Conservation (phyloP, 2,113 vertebrate species). For the Pithys albifrons region DNA sequence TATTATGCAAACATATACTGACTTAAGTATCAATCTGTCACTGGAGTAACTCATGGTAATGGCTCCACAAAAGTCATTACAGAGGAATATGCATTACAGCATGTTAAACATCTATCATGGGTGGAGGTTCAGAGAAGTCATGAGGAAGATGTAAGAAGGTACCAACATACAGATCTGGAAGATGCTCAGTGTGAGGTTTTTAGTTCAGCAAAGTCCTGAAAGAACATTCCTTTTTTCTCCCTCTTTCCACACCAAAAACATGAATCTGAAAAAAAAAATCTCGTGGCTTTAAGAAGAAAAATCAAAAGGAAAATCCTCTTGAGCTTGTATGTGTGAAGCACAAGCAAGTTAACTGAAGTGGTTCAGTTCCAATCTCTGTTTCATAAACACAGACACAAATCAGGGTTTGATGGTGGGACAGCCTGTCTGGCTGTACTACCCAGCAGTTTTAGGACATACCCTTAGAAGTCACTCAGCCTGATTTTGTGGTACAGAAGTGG, state of each 20-base stretch:
- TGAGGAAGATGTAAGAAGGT: neutral
- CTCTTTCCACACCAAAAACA: neutral
- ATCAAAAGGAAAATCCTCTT: neutral
- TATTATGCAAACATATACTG: constrained; percentile 60
- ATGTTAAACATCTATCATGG: constrained; percentile 24
- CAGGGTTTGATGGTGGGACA: neutral
- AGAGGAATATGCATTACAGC: constrained; percentile 14
- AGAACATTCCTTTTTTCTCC: neutral
- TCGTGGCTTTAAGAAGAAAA: neutral
- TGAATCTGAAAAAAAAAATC: neutral
- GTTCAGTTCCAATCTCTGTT: neutral
- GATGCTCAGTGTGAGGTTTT: neutral
- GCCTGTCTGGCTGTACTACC: neutral
- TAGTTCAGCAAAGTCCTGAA: neutral
- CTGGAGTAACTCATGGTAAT: constrained; percentile 42
- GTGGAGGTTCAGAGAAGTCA: neutral
- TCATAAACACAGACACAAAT: neutral
- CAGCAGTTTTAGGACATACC: neutral
- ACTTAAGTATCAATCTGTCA: constrained; percentile 54
- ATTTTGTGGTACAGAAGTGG: neutral
- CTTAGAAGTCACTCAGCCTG: neutral
- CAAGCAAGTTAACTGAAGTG: neutral
- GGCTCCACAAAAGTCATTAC: constrained; percentile 54
- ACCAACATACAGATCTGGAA: neutral
- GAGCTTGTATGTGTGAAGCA: neutral